Percentiles rank a stretch among this genome's conserved stretches.
These are phyloP conservation scores for Oreochromis tanganicae DNA, from an alignment of 2,113 vertebrate species.

Conservation along the genomic window DNA sequence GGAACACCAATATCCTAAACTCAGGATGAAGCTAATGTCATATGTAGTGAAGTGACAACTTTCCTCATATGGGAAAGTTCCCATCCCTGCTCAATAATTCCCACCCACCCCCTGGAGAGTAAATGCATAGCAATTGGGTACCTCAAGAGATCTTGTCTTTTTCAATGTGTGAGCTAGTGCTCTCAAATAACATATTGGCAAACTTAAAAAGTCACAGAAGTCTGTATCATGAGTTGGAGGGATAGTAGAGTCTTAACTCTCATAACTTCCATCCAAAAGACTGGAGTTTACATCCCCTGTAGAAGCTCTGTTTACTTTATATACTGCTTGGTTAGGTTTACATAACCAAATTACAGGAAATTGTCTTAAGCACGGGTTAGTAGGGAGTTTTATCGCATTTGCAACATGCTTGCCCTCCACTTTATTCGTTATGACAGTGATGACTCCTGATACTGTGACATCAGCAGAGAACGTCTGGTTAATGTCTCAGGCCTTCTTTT, in stretches of 20 bases:
- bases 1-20: slow-evolving; percentile 62
- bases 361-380: background rate
- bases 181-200: background rate
- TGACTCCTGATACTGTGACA: background rate
- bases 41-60: slow-evolving; percentile 43
- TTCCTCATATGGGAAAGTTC: slow-evolving; percentile 14
- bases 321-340: background rate
- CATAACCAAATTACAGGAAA: background rate
- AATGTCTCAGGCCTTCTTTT: background rate
- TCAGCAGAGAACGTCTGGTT: background rate
- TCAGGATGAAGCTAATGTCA: slow-evolving; percentile 40
- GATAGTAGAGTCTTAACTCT: background rate
- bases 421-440: background rate
- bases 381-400: background rate
- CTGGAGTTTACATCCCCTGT: background rate
- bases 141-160: background rate
- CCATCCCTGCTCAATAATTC: background rate
- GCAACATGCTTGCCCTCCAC: background rate
- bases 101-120: background rate
- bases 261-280: background rate
- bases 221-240: background rate
- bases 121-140: slow-evolving; percentile 39
- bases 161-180: background rate
- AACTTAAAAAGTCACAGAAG: background rate
- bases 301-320: background rate